A percentile compares a stretch with the other conserved stretches of the same genome.
Conservation (phyloP, 2,797 vertebrate genomes). For the Mus spretus region DNA sequence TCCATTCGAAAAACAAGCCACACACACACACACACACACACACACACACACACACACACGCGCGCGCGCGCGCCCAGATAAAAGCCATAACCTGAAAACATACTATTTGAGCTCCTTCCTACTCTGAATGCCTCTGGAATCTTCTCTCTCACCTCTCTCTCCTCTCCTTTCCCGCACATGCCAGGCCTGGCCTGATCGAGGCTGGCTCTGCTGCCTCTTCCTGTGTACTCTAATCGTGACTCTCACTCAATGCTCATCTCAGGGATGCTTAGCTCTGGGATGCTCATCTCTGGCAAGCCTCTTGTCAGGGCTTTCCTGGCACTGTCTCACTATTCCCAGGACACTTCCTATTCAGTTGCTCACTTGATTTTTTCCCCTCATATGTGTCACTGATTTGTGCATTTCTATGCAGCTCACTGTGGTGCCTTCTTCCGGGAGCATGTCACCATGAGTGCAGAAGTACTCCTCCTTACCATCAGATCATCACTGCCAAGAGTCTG, state of each 20-base stretch:
- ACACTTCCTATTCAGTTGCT: neutral
- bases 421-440: neutral
- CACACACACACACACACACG: neutral
- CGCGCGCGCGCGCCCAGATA: neutral
- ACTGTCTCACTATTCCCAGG: no score
- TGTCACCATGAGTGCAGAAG: neutral
- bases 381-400: neutral
- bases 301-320: neutral
- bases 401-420: neutral
- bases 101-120: fast-evolving
- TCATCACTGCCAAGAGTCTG: neutral
- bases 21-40: neutral
- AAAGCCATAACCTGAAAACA: neutral
- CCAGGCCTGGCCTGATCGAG: neutral
- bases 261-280: no score
- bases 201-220: neutral
- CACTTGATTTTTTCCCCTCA: neutral
- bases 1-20: fast-evolving
- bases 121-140: neutral
- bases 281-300: neutral
- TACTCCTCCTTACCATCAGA: neutral
- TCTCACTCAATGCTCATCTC: neutral
- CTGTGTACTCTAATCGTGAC: neutral
- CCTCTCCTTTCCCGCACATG: neutral
- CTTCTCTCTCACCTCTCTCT: neutral